These are phyloP conservation scores for Enteromius paludinosus DNA, from an alignment of 2,797 vertebrate genomes.

Conservation along the genomic window DNA sequence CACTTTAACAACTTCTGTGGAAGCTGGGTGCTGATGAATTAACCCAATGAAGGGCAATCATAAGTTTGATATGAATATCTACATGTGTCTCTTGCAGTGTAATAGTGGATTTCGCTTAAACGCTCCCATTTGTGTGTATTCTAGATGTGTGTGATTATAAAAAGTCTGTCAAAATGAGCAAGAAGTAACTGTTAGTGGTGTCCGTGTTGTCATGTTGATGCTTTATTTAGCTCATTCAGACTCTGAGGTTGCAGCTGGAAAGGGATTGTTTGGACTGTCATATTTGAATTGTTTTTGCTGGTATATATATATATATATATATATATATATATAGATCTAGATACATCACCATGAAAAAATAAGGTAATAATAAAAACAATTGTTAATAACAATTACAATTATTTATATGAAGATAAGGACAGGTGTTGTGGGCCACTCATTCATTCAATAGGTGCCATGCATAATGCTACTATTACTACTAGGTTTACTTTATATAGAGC, in stretches of 20 bases:
- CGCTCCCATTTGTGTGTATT: background rate
- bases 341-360: background rate
- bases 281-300: background rate
- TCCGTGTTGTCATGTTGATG: background rate
- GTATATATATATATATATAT: too few relatives aligned
- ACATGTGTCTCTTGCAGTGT: background rate
- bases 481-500: background rate
- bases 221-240: slow-evolving; percentile 10
- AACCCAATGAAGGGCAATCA: background rate
- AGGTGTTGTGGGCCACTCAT: too few relatives aligned
- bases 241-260: slow-evolving; percentile 13
- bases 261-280: background rate
- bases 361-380: background rate
- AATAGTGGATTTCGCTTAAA: background rate
- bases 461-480: background rate
- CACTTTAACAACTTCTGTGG: background rate
- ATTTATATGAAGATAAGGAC: background rate
- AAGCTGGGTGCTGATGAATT: background rate
- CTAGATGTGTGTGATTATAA: background rate
- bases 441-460: background rate
- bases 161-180: background rate
- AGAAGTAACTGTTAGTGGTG: background rate
- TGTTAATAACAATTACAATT: background rate
- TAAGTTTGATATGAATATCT: too few relatives aligned
- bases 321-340: too few relatives aligned